Conservation (phyloP, 92 coral and sea anemone genomes). For the Ricordea florida region DNA sequence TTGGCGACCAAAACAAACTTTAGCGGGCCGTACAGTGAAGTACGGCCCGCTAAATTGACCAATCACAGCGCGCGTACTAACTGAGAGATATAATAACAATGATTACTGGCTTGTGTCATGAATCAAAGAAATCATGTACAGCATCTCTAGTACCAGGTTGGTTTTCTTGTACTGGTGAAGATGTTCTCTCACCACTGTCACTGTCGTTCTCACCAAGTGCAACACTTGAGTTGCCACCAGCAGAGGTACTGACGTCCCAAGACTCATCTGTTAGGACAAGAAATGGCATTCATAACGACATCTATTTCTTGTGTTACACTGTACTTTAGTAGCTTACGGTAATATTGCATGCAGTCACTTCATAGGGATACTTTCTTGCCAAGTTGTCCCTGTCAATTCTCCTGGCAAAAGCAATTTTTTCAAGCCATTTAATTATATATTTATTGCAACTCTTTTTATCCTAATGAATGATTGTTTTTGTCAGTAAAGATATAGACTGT, state of each 20-base stretch:
- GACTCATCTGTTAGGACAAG: conserved; percentile 27
- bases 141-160: not conserved
- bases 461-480: too few species aligned
- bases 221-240: not conserved
- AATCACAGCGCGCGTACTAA: too few species aligned
- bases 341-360: not conserved
- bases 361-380: too few species aligned
- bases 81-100: not conserved
- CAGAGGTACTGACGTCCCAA: conserved; percentile 29
- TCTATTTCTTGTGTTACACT: not conserved
- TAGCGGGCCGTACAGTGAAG: too few species aligned
- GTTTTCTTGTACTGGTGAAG: not conserved
- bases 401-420: too few species aligned
- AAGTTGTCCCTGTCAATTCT: too few species aligned
- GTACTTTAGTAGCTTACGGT: not conserved
- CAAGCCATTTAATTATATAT: too few species aligned
- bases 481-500: too few species aligned
- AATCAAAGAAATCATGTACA: conserved; percentile 76
- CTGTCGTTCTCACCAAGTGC: not conserved
- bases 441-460: too few species aligned
- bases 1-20: too few species aligned
- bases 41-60: too few species aligned
- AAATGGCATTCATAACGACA: not conserved
- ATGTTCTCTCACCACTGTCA: not conserved
- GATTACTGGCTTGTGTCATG: conserved; percentile 13